A percentile compares a stretch with the other conserved stretches of the same genome.
Conservation (phyloP, 2,888 invertebrate genomes). For the Orthosia gothica region DNA sequence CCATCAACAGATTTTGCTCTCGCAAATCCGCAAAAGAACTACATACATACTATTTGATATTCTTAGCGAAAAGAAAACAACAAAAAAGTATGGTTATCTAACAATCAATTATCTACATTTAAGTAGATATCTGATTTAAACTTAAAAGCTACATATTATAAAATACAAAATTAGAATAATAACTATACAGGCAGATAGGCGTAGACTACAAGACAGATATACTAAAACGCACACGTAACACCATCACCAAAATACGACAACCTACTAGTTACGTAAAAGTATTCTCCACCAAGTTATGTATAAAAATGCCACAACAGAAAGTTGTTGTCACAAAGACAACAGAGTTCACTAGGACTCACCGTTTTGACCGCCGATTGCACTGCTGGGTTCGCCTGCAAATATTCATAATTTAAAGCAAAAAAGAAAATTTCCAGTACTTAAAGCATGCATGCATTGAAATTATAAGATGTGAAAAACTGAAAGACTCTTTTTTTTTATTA, state of each 20-base stretch:
- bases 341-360: constrained; percentile 93
- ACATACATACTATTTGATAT: neutral
- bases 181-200: constrained; percentile 12
- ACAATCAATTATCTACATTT: constrained; percentile 4
- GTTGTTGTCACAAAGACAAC: constrained; percentile 59
- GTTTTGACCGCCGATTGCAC: constrained; percentile 98
- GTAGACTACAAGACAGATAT: constrained; percentile 6
- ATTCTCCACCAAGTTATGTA: constrained; percentile 81
- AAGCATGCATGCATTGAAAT: constrained; percentile 82
- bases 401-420: constrained; percentile 88
- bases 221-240: constrained; percentile 42
- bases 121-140: constrained; percentile 5
- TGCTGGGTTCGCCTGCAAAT: constrained; percentile 97
- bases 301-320: constrained; percentile 65
- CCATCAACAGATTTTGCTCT: neutral
- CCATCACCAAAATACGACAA: constrained; percentile 58
- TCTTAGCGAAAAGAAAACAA: neutral
- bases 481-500: neutral
- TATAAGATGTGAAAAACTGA: constrained; percentile 11
- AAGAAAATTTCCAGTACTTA: constrained; percentile 78
- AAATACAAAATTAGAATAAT: neutral
- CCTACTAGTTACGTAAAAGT: constrained; percentile 54
- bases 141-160: constrained; percentile 25
- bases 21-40: neutral
- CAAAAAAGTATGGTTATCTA: neutral